Evolutionary conservation across 2,797 vertebrate genomes (phyloP).

Genomic region (Crax fasciolata): DNA sequence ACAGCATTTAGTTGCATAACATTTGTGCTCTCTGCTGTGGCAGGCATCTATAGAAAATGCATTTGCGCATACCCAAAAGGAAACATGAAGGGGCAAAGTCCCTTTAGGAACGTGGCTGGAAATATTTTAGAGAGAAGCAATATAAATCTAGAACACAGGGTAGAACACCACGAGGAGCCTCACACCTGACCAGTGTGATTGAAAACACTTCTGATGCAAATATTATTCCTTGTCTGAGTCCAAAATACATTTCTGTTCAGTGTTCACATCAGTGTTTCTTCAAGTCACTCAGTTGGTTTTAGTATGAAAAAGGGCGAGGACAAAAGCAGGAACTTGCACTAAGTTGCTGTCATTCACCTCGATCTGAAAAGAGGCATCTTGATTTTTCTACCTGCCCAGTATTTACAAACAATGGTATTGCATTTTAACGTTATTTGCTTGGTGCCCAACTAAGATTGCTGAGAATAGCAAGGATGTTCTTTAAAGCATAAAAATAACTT

Average conservation of each 20-base stretch:
- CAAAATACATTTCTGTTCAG: constrained; percentile 4
- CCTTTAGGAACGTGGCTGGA: constrained; percentile 9
- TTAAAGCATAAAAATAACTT: constrained; percentile 14
- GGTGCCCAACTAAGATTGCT: not conserved
- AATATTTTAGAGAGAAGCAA: constrained; percentile 8
- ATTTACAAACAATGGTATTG: not conserved
- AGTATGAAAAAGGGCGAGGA: not conserved
- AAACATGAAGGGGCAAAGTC: not conserved
- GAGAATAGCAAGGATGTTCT: not conserved
- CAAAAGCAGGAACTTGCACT: constrained; percentile 48
- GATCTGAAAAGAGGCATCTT: not conserved
- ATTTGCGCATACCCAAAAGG: constrained; percentile 12
- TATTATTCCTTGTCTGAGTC: constrained; percentile 3
- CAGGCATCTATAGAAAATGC: constrained; percentile 6
- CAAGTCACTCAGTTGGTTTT: constrained; percentile 6
- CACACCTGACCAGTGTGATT: constrained; percentile 22
- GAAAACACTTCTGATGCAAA: constrained; percentile 19
- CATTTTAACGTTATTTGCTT: not conserved
- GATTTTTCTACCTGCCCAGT: constrained; percentile 33
- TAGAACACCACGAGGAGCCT: constrained; percentile 7
- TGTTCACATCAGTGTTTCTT: constrained; percentile 5
- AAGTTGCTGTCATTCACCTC: constrained; percentile 53
- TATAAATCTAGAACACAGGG: constrained; percentile 38
- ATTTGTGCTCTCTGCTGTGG: not conserved
- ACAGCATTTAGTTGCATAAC: not conserved